Base-by-base conservation (phyloP, 2,888 invertebrate species). In the Tipula vernalis region DNA sequence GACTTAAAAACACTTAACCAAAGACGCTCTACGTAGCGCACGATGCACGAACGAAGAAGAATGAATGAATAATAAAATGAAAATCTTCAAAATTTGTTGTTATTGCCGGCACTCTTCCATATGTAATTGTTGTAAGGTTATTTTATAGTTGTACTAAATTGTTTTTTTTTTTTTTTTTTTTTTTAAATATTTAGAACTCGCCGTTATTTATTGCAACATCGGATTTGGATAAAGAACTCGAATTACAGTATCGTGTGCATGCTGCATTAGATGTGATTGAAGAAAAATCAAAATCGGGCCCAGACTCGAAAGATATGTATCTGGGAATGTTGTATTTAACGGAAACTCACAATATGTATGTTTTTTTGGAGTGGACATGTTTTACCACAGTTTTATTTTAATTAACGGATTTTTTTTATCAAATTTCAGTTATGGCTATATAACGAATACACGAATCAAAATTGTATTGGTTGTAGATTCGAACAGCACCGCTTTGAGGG, bases 361-460 rank as follows among this genome's bases (percentile, higher is more conserved):
- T 42, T 42, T 85, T 10, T 6, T 6, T 83, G 12, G 10, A 36
- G 10, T 39, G 39, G 6, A 39, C 28, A 28, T 28, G 28, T 39
- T 39, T 39, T 39, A 39, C 39, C 28, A 28, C 28, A 28, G 28
- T 28, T 28, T 39, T 39, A 6, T 39, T 39, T 39, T 39, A 39
- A 39, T 28, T 28, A 28, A 28, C 28, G 28, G 28, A 28, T 28
- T 1, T 28, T 28, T 28, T 39, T 5, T 39, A 39, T 39, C 39
- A 39, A 39, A 87, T 91, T 93, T 86, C 89, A 97, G 97, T 89
- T 97, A 96, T 92, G 99, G 99, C 0, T 99, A 98, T 92, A 97
- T 98, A 8, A 98, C 98, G n/a, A 99, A 98, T 90, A 98, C 98
- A 0, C 96, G 96, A 92, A 96, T 98, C 8, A 99, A 99, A 91